Evolutionary conservation across 2,113 vertebrate genomes (phyloP), one percentile per base, ranked within the genome.

Genomic region (Sebastes schlegelii): DNA sequence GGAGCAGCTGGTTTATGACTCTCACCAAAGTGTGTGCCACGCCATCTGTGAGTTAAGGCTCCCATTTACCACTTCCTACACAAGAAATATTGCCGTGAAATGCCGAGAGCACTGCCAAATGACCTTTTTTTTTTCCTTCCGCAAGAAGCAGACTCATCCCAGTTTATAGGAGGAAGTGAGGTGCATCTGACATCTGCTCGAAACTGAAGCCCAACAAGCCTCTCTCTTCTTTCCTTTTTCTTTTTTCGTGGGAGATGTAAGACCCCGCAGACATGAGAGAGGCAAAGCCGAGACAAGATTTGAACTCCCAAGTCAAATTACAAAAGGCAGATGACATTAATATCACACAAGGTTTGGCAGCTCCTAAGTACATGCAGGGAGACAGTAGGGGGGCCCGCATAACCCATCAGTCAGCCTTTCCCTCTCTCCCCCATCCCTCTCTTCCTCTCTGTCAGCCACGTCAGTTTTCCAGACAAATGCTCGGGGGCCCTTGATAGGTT

Each of bases 241-340:
- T 70, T 13, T 77, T 46, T 1, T 52, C 74, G 63, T 4, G 12
- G 72, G 63, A 80, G 80, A 88, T 48, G 67, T 77, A 43, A 86
- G 75, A 82, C 66, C 80, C 61, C 6, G 73, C 74, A 88, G 88
- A 85, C 77, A 74, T 6, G 64, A 82, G 77, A 68, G 72, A 88
- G 43, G 77, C 64, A 83, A 93, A 82, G 87, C 90, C 46, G 87
- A 88, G 86, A 86, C 87, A 80, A 81, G 89, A 83, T 83, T 91
- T 90, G 89, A 93, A 93, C 91, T 91, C 91, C 82, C 88, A 66
- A 91, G 92, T 93, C 82, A 91, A 91, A 92, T 93, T 86, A 88
- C 89, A 93, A 88, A 91, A 84, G 89, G 88, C 92, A 91, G 84
- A 93, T 92, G 91, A 94, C 93, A 90, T 91, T 93, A 94, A 92